Base-by-base conservation (phyloP, 2,113 vertebrate species). In the Syngnathus typhle region DNA sequence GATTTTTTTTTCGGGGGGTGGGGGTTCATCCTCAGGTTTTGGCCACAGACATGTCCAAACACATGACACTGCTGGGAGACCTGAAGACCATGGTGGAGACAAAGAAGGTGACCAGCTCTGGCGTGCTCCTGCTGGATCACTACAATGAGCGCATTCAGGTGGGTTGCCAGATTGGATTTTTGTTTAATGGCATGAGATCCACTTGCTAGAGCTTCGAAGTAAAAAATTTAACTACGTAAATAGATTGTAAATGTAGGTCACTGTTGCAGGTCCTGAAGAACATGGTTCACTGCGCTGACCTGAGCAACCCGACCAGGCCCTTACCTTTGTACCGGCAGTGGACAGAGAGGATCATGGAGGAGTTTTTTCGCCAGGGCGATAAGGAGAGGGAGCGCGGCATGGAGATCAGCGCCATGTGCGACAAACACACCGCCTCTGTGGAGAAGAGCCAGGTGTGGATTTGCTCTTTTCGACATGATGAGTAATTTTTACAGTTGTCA, bases 71-170 rank as follows among this genome's bases (percentile, higher is more conserved):
- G 15, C 81, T 96, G 82, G 94, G 92, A 0, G 94, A 96, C 46
- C 85, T 96, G 72, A 96, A 96, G 84, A 96, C 95, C 11, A 96
- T 96, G 95, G 95, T 96, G 84, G 95, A 96, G 83, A 96, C 95
- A 56, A 96, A 96, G 88, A 96, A 95, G 80, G 94, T 96, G 88
- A 95, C 95, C 1, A 95, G 93, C 65, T 91, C 94, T 4, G 95
- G 95, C 0, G 94, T 96, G 47, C 81, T 96, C 49, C 88, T 96
- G 65, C 84, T 96, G 78, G 95, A 96, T 77, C 93, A 95, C 83
- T 95, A 96, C 74, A 94, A 92, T 0, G 95, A 96, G 41, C 80
- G 94, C 6, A 94, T 94, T 79, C 94, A 96, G 93, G 95, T 96
- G 76, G 60, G 15, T 9, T 8, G 23, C 27, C 51, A 4, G 13